Percentiles rank a stretch among this genome's conserved stretches.
These are phyloP conservation scores for Auanema freiburgensis DNA, from an alignment of 2,888 invertebrate genomes.

Conservation along the genomic window DNA sequence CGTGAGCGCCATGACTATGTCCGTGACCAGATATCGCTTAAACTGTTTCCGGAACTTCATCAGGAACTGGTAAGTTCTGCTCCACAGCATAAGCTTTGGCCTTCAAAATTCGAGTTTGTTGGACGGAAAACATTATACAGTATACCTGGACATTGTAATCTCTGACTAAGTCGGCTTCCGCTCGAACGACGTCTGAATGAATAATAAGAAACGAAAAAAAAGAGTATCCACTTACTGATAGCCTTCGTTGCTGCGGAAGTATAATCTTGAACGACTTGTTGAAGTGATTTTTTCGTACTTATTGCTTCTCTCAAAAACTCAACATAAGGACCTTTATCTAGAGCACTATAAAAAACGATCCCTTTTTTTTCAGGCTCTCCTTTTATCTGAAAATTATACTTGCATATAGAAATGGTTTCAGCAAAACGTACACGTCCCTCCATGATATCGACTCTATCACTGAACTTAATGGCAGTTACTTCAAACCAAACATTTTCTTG, in stretches of 20 bases:
- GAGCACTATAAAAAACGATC: slow-evolving; percentile 35
- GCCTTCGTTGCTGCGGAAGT: slow-evolving; percentile 27
- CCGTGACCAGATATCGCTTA: slow-evolving; percentile 32
- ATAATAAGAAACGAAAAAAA: not conserved
- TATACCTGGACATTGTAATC: slow-evolving; percentile 42
- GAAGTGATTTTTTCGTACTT: slow-evolving; percentile 36
- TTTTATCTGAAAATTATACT: slow-evolving; percentile 28
- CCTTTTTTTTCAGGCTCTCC: slow-evolving; percentile 25
- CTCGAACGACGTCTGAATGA: slow-evolving; percentile 27
- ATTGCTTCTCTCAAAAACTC: slow-evolving; percentile 42
- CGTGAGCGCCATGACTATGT: slow-evolving; percentile 46
- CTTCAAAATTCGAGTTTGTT: too few species aligned
- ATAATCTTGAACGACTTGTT: slow-evolving; percentile 36
- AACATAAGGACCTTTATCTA: slow-evolving; percentile 36
- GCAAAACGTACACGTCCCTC: slow-evolving; percentile 34
- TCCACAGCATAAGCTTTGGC: slow-evolving; percentile 17
- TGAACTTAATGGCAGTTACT: slow-evolving; percentile 44
- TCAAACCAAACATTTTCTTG: slow-evolving; percentile 19
- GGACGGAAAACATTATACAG: too few species aligned
- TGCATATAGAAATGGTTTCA: too few species aligned
- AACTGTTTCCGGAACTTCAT: slow-evolving; percentile 27
- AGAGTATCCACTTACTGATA: slow-evolving; percentile 21
- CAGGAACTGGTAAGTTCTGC: slow-evolving; percentile 32
- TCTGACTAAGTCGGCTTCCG: slow-evolving; percentile 40
- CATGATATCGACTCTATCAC: slow-evolving; percentile 47